These are phyloP conservation scores for Melangyna quadrimaculata DNA, from an alignment of 2,888 invertebrate genomes.

Conservation along the genomic window DNA sequence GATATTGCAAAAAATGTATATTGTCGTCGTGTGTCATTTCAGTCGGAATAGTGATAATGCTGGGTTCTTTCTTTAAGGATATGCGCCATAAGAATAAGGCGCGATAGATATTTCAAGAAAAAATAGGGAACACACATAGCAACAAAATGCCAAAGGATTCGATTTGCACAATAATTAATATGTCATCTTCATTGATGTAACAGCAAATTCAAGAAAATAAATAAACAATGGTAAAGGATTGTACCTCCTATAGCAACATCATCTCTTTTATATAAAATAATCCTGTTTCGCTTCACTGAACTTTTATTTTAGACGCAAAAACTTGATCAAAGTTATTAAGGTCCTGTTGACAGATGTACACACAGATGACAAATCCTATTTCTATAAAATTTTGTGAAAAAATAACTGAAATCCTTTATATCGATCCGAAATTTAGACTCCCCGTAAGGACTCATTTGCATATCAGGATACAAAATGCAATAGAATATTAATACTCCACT, in stretches of 20 bases:
- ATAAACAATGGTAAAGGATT: slow-evolving; percentile 26
- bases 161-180: slow-evolving; percentile 58
- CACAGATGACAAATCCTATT: not conserved
- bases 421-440: slow-evolving; percentile 1
- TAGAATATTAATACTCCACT: slow-evolving; percentile 35
- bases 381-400: not conserved
- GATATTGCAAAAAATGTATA: slow-evolving; percentile 52
- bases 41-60: not conserved
- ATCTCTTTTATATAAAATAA: not conserved
- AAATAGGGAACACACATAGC: not conserved
- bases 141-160: slow-evolving; percentile 38
- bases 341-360: slow-evolving; percentile 13
- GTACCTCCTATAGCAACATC: not conserved
- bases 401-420: slow-evolving; percentile 17
- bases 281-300: slow-evolving; percentile 51
- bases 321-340: not conserved
- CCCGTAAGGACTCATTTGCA: slow-evolving; percentile 57
- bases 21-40: slow-evolving; percentile 52
- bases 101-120: not conserved
- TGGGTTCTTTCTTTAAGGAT: not conserved
- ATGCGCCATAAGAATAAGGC: not conserved
- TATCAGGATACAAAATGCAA: slow-evolving; percentile 30
- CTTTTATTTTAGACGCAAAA: not conserved
- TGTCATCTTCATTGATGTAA: slow-evolving; percentile 53
- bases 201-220: not conserved